Conservation (phyloP, 30 jellyfish, hydroid and myxozoan species). For the Aurelia sp. region DNA sequence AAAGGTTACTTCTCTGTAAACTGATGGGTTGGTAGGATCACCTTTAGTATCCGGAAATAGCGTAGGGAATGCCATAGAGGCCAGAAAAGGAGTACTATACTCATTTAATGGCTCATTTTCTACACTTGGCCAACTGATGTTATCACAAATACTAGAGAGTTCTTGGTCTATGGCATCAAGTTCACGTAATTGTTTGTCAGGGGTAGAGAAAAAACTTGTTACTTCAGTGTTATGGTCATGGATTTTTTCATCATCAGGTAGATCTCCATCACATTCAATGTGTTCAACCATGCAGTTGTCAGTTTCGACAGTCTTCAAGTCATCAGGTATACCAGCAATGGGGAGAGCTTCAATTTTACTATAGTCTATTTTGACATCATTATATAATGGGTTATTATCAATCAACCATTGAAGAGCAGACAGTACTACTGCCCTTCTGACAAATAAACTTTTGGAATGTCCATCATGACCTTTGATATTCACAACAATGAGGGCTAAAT, state of each 20-base stretch:
- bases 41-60: constrained; percentile 28
- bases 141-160: neutral
- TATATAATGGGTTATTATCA: neutral
- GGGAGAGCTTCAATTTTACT: neutral
- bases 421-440: neutral
- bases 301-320: neutral
- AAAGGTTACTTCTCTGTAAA: no score
- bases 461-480: constrained; percentile 10
- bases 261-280: neutral
- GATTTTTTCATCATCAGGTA: constrained; percentile 25
- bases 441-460: constrained; percentile 1
- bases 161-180: constrained; percentile 20
- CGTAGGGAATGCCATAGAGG: constrained; percentile 61
- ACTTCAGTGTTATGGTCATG: constrained; percentile 21
- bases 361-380: neutral
- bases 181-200: neutral
- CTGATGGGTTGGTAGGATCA: no score
- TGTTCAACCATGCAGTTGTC: neutral
- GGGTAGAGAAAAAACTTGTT: no score
- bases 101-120: constrained; percentile 41
- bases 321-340: constrained; percentile 14
- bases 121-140: no score
- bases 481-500: neutral
- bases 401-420: neutral
- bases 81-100: constrained; percentile 17